Base-by-base conservation (phyloP, 64 coral and sea anemone species). In the Stichodactyla helianthus region DNA sequence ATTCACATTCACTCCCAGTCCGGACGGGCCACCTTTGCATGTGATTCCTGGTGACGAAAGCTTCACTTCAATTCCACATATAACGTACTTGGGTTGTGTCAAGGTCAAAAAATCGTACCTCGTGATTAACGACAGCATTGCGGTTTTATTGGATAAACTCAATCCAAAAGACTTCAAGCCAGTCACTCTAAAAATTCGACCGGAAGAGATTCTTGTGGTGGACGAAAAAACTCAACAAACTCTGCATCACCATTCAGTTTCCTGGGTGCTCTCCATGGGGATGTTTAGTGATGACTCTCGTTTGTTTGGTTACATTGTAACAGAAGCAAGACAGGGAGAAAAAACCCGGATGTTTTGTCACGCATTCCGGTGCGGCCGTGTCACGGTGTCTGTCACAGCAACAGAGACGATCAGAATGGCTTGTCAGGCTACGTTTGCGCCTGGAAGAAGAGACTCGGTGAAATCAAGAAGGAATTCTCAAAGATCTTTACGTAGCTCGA, bases 291-390 rank as follows among this genome's bases (percentile, higher is more conserved):
- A 92, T 35, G 95, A 98, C 82, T 79, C 92, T 10, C 89, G 95
- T 9, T 25, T 94, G 52, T 98, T 98, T 88, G 95, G 92, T 15
- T 98, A 94, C 83, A 94, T 98, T 23, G 92, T 94, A 58, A 82
- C 92, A 26, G 90, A 98, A 77, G 95, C 95, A 19, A 86, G 87
- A 28, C 95, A 98, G 82, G 95, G 95, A 9, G 90, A 94, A 84
- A 98, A 94, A 74, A 94, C 95, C 53, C 52, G 84, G 58, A 94
- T 94, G 90, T 92, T 79, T 17, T 98, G 95, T 94, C 92, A 98
- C 90, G 95, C 90, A n/a, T 98, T 98, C 79, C 92, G 95, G 2
- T 98, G 95, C 74, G 85, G 93, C 55, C 95, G 95, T 51, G 85
- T 94, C 51, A 92, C 89, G n/a, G 85, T 85, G 76, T 89, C 92